Base-by-base conservation (phyloP, 1,140 invertebrate species). In the Apis mellifera region DNA sequence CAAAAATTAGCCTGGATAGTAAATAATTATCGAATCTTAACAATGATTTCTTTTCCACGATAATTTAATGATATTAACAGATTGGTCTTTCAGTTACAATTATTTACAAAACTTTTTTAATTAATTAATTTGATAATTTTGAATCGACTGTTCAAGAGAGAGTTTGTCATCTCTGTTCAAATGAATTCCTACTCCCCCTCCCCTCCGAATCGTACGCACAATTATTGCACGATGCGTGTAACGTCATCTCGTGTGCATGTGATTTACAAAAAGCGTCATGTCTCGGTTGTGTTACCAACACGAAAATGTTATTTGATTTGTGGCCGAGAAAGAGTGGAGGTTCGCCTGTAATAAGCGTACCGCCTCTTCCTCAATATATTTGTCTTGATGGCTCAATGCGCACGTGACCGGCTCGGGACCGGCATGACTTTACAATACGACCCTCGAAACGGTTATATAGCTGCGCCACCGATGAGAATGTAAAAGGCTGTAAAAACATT, bases 351-450 rank as follows among this genome's bases (percentile, higher is more conserved):
- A 90, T 84, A 85, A 90, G 81, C 82, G 71, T 76, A 82, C 84
- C 86, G 84, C 86, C 88, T 87, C 89, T 90, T 90, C 86, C 81
- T 89, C 83, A 86, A 89, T 87, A 88, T 88, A 87, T 89, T 74
- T 89, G 70, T 55, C 77, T 82, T 87, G 88, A 89, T 87, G 84
- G 84, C 64, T 89, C 83, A 79, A 85, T 83, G 86, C 79, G 70
- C 79, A 78, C 78, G 77, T 77, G 76, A 68, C 79, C 68, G 78
- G 78, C 73, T 73, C 57, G 60, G 50, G 68, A 87, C 57, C 57
- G 77, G 64, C 75, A 77, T 68, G 77, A 78, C 88, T 84, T 87
- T 87, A 79, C 73, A 85, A 73, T 75, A 57, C 79, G 75, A 65
- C 71, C 66, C 71, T 65, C 72, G 57, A 82, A 84, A 87, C 74